Conservation (phyloP, 1,140 invertebrate genomes). For the Nebria ingens region DNA sequence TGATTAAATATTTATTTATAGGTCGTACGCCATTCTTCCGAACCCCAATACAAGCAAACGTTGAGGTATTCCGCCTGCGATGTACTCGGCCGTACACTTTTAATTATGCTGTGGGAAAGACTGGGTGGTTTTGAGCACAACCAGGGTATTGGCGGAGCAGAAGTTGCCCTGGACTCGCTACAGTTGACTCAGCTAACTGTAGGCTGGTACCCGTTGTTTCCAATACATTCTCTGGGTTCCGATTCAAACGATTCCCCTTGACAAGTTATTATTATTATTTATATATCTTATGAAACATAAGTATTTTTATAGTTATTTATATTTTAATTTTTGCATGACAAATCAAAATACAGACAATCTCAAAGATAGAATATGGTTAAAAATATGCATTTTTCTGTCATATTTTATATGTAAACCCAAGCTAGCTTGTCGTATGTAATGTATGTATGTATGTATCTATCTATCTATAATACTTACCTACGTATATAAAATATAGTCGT, state of each 20-base stretch:
- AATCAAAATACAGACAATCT: conserved; percentile 6
- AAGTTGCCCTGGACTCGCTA: conserved; percentile 69
- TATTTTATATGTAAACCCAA: no score
- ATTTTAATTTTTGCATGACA: conserved; percentile 1
- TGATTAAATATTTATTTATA: no score
- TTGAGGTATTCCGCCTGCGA: conserved; percentile 80
- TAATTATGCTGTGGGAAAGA: conserved; percentile 84
- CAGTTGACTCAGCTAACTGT: conserved; percentile 64
- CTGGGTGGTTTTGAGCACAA: conserved; percentile 81
- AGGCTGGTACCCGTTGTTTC: conserved; percentile 84
- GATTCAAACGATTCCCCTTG: conserved; percentile 63
- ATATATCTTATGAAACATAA: no score
- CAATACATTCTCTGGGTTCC: conserved; percentile 58
- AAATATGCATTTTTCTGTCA: no score
- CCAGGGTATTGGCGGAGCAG: conserved; percentile 73
- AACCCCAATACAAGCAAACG: conserved; percentile 78
- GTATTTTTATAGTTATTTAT: not conserved
- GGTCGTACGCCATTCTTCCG: conserved; percentile 56
- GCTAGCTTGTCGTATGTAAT: no score
- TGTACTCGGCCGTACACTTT: conserved; percentile 68
- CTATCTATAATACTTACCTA: no score
- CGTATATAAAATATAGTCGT: no score
- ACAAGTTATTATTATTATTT: no score
- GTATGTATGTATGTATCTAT: no score
- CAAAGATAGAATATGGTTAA: not conserved